These are phyloP conservation scores for Oryzias melastigma DNA, from an alignment of 2,113 vertebrate genomes.

Conservation along the genomic window DNA sequence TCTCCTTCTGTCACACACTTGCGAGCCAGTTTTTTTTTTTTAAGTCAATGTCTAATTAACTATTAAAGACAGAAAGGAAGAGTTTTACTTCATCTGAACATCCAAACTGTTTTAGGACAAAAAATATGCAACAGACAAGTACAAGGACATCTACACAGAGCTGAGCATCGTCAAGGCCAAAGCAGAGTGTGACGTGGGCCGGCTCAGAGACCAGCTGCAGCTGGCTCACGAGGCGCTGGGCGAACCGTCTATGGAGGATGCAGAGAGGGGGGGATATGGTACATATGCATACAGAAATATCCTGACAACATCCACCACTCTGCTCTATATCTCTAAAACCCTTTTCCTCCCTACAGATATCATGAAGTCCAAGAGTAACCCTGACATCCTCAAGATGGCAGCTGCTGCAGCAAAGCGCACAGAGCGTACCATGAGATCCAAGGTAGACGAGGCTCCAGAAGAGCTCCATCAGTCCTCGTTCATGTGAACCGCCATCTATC, in stretches of 20 bases:
- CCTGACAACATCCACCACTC: not conserved
- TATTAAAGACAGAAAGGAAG: not conserved
- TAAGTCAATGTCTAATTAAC: too few species aligned
- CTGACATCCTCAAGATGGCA: conserved; percentile 84
- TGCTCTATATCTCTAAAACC: not conserved
- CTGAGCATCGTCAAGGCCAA: conserved; percentile 84
- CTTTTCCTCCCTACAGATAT: conserved; percentile 63
- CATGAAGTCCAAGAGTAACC: conserved; percentile 86
- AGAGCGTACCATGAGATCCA: conserved; percentile 81
- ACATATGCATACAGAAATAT: not conserved
- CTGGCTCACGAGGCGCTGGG: conserved; percentile 81
- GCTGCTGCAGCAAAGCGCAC: conserved; percentile 81
- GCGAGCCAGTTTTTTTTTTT: too few species aligned
- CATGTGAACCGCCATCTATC: too few species aligned
- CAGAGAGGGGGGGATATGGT: conserved; percentile 79
- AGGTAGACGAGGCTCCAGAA: conserved; percentile 57
- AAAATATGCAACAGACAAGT: conserved; percentile 83
- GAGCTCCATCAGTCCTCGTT: not conserved
- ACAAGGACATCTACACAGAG: conserved; percentile 86
- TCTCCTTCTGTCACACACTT: too few species aligned
- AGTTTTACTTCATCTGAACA: conserved; percentile 7
- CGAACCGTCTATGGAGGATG: conserved; percentile 73
- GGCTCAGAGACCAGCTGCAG: conserved; percentile 81
- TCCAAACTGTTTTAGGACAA: conserved; percentile 72
- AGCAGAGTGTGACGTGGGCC: conserved; percentile 78